Evolutionary conservation across 2,113 vertebrate genomes (phyloP).

Genomic region (Pterocles burchelli): DNA sequence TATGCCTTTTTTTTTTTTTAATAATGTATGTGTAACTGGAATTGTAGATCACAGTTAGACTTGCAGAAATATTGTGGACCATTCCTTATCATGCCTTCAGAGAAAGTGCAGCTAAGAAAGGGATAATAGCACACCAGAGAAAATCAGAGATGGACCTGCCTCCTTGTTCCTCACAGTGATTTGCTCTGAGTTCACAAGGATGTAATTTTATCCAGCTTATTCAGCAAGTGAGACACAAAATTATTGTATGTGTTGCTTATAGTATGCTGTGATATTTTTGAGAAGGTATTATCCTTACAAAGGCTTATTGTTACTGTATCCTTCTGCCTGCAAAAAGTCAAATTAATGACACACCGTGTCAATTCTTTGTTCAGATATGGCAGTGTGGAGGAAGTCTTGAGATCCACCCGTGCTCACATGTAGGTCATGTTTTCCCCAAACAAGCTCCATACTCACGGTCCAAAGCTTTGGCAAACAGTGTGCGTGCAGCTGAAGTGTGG

Average conservation of each 20-base stretch:
- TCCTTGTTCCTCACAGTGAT: background rate
- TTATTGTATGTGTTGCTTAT: background rate
- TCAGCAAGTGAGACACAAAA: background rate
- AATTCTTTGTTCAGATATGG: slow-evolving; percentile 87
- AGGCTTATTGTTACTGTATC: background rate
- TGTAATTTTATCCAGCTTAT: background rate
- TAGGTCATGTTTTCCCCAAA: slow-evolving; percentile 95
- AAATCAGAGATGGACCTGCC: background rate
- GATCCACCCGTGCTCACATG: slow-evolving; percentile 95
- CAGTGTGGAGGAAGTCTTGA: slow-evolving; percentile 96
- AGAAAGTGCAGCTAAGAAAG: background rate
- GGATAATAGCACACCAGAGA: background rate
- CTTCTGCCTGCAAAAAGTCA: background rate
- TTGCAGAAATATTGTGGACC: background rate
- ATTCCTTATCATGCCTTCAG: background rate
- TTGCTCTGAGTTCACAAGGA: background rate
- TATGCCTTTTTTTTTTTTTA: background rate
- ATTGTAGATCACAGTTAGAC: background rate
- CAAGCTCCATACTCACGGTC: slow-evolving; percentile 93
- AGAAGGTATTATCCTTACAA: background rate
- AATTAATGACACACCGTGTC: background rate
- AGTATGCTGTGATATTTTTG: background rate
- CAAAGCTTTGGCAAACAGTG: slow-evolving; percentile 95
- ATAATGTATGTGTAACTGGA: background rate
- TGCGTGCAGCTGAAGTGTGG: slow-evolving; percentile 97